Conservation (phyloP, 2,888 invertebrate species). For the Caenorhabditis sp. region DNA sequence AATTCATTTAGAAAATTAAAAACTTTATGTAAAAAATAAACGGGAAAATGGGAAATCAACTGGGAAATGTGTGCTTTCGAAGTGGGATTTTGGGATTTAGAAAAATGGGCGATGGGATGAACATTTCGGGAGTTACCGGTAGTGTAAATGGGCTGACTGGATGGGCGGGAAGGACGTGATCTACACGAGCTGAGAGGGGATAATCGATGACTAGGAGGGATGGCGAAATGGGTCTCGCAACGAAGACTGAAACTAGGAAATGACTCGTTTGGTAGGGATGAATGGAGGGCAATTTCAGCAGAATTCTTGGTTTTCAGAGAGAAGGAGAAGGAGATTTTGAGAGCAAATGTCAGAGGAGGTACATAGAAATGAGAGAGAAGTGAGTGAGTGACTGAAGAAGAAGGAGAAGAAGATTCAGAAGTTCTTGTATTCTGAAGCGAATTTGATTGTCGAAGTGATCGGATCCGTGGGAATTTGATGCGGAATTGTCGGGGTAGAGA, state of each 20-base stretch:
- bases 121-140: too few species aligned
- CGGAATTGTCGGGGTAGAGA: neutral
- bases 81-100: too few species aligned
- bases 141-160: neutral
- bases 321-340: neutral
- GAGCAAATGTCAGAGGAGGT: conserved; percentile 6
- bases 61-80: neutral
- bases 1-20: too few species aligned
- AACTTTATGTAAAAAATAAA: neutral
- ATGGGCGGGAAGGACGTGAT: conserved; percentile 29
- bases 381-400: neutral
- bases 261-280: conserved; percentile 22
- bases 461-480: conserved; percentile 13
- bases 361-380: conserved; percentile 3
- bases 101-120: too few species aligned
- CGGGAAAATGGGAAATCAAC: neutral
- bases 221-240: too few species aligned
- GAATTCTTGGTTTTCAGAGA: too few species aligned
- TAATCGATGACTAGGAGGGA: conserved; percentile 38
- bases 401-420: conserved; percentile 1
- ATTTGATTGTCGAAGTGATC: conserved; percentile 5
- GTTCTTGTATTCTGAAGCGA: conserved; percentile 33
- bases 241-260: too few species aligned
- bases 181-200: conserved; percentile 32
- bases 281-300: conserved; percentile 14